Base-by-base conservation (phyloP, 2,113 vertebrate genomes). In the Coregonus clupeaformis region DNA sequence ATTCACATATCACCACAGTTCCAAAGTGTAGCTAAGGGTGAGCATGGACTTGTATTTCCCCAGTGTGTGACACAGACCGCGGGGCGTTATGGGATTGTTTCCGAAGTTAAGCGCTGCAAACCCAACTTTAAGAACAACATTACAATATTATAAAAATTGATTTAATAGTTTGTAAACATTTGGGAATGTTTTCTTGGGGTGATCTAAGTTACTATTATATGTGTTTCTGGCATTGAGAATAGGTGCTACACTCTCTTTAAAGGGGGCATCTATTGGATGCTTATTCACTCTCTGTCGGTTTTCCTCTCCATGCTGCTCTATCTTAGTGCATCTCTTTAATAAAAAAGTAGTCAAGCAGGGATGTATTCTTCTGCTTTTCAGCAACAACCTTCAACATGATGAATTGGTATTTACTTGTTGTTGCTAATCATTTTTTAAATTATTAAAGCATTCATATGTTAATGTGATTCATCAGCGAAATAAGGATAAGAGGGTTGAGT, bases 391-490 rank as follows among this genome's bases (percentile, higher is more conserved):
- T 22, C 27, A 45, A 30, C 9, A 59, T 74, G 68, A 77, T 72
- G 72, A 36, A 47, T 72, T 80, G 1, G 3, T 78, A 76, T 79
- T 29, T 57, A 74, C 75, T 78, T 76, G 27, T 36, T 74, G 42
- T 62, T 32, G 27, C 64, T 60, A 20, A 18, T 66, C 67, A 69
- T 82, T 55, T 62, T 45, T 68, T 63, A 1, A 60, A 81, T 63
- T 64, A 66, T 68, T 32, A 29, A 72, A 79, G 75, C 67, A 32
- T 71, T 30, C 29, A 76, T 77, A 77, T 57, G 60, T 59, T 64
- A 75, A 71, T 32, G 49, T 24, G 45, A 70, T 81, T 49, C 27
- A 78, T 71, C 64, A 3, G 47, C 83, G 83, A 72, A 78, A 20
- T 36, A 78, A 76, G 69, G 65, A 32, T 45, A 68, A 71, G 49